A percentile compares a stretch with the other conserved stretches of the same genome.
Conservation (phyloP, 2,797 vertebrate genomes). For the Todus mexicanus region DNA sequence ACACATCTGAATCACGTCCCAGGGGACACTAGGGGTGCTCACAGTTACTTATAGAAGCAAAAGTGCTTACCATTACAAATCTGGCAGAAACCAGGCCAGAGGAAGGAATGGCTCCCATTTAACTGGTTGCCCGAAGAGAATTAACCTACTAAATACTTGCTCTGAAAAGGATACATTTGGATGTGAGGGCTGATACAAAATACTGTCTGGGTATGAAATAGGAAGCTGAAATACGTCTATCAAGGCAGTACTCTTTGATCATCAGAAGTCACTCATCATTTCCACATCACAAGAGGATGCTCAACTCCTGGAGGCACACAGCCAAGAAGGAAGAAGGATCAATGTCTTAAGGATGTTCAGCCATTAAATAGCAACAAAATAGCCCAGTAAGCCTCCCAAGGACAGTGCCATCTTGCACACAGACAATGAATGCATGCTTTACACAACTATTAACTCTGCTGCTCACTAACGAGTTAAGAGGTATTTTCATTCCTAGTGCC, state of each 20-base stretch:
- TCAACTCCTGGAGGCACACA: constrained; percentile 44
- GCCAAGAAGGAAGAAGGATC: constrained; percentile 19
- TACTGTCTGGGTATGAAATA: neutral
- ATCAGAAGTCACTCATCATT: constrained; percentile 45
- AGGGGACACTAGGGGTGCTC: neutral
- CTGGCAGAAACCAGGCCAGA: neutral
- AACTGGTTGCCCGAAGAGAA: neutral
- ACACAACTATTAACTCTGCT: neutral
- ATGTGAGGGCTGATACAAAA: neutral
- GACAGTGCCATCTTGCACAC: neutral
- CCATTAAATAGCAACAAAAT: neutral
- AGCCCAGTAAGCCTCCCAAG: neutral
- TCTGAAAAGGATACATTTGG: neutral
- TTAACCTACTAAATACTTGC: neutral
- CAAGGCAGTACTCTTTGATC: constrained; percentile 36
- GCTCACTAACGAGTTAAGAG: neutral
- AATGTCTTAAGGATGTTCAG: neutral
- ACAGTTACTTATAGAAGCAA: neutral
- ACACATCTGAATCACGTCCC: neutral
- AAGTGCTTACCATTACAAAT: neutral
- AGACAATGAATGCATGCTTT: neutral
- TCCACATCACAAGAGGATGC: constrained; percentile 58
- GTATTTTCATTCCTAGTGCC: neutral
- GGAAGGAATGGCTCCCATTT: neutral
- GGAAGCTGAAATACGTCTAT: constrained; percentile 25